Percentiles rank a stretch among this genome's conserved stretches.
These are phyloP conservation scores for Tadarida brasiliensis DNA, from an alignment of 2,797 vertebrate species.

Conservation along the genomic window DNA sequence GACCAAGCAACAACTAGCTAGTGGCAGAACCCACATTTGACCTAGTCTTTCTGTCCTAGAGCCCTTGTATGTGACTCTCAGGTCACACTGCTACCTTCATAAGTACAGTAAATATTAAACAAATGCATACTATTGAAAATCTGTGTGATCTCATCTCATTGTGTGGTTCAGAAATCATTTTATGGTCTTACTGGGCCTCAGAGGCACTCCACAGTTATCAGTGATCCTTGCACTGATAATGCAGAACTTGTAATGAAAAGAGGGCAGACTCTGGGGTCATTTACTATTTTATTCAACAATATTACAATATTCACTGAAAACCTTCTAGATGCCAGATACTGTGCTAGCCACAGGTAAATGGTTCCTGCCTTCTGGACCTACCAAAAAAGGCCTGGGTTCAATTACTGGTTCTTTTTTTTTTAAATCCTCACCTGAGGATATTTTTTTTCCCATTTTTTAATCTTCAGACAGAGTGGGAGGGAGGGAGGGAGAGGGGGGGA, in stretches of 20 bases:
- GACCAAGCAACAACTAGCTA: not conserved
- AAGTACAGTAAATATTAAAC: conserved; percentile 20
- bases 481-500: no score
- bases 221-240: not conserved
- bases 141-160: not conserved
- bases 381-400: not conserved
- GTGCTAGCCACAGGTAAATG: not conserved
- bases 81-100: not conserved
- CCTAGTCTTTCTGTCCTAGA: conserved; percentile 39
- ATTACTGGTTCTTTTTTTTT: not conserved
- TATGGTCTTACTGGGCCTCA: not conserved
- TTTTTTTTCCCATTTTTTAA: no score
- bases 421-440: no score
- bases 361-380: not conserved
- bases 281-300: conserved; percentile 15
- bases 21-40: not conserved
- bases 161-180: not conserved
- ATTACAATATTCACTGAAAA: conserved; percentile 42
- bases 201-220: not conserved
- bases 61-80: not conserved
- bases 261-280: not conserved
- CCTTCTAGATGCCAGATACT: not conserved
- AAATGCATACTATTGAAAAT: not conserved
- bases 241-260: not conserved
- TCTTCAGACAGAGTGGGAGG: no score